Percentiles rank a stretch among this genome's conserved stretches.
phyloP scores from a whole-genome alignment of 2,797 vertebrate genomes.

The Oryzias sinensis region DNA sequence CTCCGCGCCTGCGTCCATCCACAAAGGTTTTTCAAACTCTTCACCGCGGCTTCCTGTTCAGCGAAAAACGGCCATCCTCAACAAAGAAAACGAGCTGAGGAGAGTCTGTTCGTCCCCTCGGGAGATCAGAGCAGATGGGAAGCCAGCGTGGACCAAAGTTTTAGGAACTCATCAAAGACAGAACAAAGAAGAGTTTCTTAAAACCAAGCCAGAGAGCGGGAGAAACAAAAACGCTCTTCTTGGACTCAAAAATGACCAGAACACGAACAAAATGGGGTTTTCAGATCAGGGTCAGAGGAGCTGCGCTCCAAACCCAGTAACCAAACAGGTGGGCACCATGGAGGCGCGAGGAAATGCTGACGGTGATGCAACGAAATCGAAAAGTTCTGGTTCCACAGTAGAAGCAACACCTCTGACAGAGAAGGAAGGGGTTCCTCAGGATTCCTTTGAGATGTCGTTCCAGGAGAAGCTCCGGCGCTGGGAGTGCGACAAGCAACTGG shows the following conservation, averaged over 20 bases:
- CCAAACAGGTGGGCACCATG: slow-evolving; percentile 25
- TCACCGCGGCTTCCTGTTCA: slow-evolving; percentile 67
- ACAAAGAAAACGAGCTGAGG: slow-evolving; percentile 75
- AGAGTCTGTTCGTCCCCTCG: slow-evolving; percentile 14
- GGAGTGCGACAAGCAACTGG: slow-evolving; percentile 83
- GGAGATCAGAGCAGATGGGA: slow-evolving; percentile 58
- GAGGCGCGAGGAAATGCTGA: not conserved
- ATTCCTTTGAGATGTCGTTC: slow-evolving; percentile 86
- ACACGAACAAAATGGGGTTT: slow-evolving; percentile 1
- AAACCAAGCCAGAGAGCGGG: not conserved
- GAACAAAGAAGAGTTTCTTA: slow-evolving; percentile 40
- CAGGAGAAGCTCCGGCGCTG: slow-evolving; percentile 83
- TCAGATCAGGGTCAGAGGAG: slow-evolving; percentile 5
- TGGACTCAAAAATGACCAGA: slow-evolving; percentile 16
- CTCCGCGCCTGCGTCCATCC: slow-evolving; percentile 59
- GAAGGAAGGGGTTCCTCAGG: slow-evolving; percentile 37
- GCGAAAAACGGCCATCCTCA: slow-evolving; percentile 79
- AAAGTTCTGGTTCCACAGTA: not conserved
- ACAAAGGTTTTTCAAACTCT: slow-evolving; percentile 59
- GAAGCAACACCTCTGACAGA: not conserved
- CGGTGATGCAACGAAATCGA: not conserved
- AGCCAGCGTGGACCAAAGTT: slow-evolving; percentile 53
- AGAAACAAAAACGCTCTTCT: slow-evolving; percentile 9
- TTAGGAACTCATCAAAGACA: slow-evolving; percentile 71
- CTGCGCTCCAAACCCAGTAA: slow-evolving; percentile 57